Evolutionary conservation across 1,140 invertebrate species (phyloP), one percentile per base, ranked within the genome.

Genomic region (Nephila pilipes): DNA sequence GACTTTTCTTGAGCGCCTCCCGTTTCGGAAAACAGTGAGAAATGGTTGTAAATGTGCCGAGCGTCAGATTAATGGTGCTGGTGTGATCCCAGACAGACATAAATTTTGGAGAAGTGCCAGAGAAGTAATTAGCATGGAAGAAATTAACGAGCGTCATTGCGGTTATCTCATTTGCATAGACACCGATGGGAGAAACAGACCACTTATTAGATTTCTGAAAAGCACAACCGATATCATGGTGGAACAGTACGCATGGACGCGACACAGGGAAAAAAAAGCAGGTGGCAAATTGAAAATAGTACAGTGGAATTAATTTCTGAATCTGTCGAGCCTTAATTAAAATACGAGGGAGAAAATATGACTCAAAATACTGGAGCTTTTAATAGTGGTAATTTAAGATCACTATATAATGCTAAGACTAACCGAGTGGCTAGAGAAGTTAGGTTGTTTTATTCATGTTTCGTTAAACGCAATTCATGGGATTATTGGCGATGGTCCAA

Each of bases 81-180:
- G 38, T 46, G 38, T 75, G 65, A 36, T 75, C 65, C 65, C 25
- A 12, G 29, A 32, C 65, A 36, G 3, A 29, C 65, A 32, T 32
- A 32, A 29, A 29, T 75, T 75, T 25, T 75, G 65, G 65, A 75
- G 65, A 29, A 2, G 25, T 16, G 65, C 65, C 65, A 75, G 29
- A 29, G 65, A 25, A 75, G 65, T 75, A 75, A 75, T 75, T 75
- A 75, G 65, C n/a, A 25, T 22, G 12, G 60, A 65, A 65, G 60
- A 65, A 46, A 46, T 46, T 46, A 46, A 46, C 38, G 38, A 65
- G 60, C 65, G 65, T 32, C 65, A 75, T 32, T 75, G 65, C 65
- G 65, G 65, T 75, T 29, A 75, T 75, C 65, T 69, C 65, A 75
- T 75, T 75, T 75, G 22, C 65, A 75, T 75, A 75, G 60, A 65